Percentiles rank a stretch among this genome's conserved stretches.
phyloP scores from a whole-genome alignment of 1,140 invertebrate genomes.

The Drosophila serrata region DNA sequence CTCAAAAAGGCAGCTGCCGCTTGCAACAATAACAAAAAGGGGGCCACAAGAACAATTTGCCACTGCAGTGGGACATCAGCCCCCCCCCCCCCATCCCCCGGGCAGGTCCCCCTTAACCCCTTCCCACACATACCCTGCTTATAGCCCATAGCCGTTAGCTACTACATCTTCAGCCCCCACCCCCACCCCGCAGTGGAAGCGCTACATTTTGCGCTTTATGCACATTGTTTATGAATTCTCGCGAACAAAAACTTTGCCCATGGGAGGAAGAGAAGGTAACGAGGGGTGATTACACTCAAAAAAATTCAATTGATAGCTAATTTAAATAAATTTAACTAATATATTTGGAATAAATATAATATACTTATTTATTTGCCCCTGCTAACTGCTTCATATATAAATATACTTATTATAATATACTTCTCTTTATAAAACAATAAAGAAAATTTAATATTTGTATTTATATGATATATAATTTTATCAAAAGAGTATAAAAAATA shows the following conservation, averaged over 20 bases:
- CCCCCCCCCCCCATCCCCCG: not conserved
- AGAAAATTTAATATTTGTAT: too few species aligned
- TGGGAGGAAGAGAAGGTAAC: constrained; percentile 29
- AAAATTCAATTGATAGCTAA: not conserved
- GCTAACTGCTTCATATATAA: too few species aligned
- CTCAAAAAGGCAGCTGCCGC: constrained; percentile 60
- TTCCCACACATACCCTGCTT: not conserved
- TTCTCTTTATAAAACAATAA: too few species aligned
- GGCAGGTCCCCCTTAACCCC: constrained; percentile 9
- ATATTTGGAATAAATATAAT: not conserved
- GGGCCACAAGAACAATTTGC: constrained; percentile 65
- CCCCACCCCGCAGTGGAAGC: constrained; percentile 50
- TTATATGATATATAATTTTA: too few species aligned
- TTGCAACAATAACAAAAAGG: constrained; percentile 50
- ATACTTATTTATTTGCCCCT: too few species aligned
- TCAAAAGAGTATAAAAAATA: too few species aligned
- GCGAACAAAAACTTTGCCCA: constrained; percentile 77
- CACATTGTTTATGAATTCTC: constrained; percentile 84
- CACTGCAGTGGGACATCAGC: constrained; percentile 60
- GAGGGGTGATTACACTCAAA: constrained; percentile 14
- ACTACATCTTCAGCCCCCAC: not conserved
- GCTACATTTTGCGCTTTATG: constrained; percentile 83
- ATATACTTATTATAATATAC: too few species aligned
- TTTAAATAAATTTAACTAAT: not conserved
- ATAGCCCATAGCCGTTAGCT: constrained; percentile 7